Percentiles rank a stretch among this genome's conserved stretches.
Conservation (phyloP, 2,797 vertebrate species). For the Delichon dasypus region DNA sequence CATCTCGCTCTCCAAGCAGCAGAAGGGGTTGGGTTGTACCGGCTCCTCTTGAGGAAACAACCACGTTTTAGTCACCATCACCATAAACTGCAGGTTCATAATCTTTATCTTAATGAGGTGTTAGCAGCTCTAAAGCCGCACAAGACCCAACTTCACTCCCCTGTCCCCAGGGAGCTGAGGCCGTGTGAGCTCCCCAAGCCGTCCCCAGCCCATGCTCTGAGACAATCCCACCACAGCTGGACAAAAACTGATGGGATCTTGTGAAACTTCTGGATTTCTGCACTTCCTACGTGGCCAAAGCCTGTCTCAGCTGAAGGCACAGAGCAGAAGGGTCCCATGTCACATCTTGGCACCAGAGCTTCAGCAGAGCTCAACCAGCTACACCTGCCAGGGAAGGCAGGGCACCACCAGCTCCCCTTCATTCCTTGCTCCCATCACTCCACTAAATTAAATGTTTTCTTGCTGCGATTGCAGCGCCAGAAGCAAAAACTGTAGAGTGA, state of each 20-base stretch:
- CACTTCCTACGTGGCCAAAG: background rate
- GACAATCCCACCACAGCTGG: background rate
- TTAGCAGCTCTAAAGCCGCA: background rate
- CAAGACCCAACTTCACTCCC: background rate
- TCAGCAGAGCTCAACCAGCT: background rate
- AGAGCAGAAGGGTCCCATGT: background rate
- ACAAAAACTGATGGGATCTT: background rate
- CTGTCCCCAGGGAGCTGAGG: background rate
- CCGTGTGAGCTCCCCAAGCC: background rate
- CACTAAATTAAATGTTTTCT: background rate
- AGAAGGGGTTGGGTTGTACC: background rate
- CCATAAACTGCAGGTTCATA: background rate
- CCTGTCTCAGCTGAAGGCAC: background rate
- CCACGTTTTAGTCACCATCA: background rate
- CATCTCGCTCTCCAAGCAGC: background rate
- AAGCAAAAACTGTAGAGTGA: background rate
- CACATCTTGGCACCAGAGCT: background rate
- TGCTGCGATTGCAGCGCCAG: background rate
- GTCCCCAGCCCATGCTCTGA: fast-evolving
- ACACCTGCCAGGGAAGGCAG: background rate
- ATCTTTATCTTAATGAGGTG: background rate
- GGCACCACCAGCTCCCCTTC: constrained; percentile 1
- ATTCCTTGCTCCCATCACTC: background rate
- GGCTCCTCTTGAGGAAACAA: background rate
- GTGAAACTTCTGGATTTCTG: background rate